Evolutionary conservation across 2,797 vertebrate genomes (phyloP), one percentile per base, ranked within the genome.

Genomic region (Otolemur crassicaudatus): DNA sequence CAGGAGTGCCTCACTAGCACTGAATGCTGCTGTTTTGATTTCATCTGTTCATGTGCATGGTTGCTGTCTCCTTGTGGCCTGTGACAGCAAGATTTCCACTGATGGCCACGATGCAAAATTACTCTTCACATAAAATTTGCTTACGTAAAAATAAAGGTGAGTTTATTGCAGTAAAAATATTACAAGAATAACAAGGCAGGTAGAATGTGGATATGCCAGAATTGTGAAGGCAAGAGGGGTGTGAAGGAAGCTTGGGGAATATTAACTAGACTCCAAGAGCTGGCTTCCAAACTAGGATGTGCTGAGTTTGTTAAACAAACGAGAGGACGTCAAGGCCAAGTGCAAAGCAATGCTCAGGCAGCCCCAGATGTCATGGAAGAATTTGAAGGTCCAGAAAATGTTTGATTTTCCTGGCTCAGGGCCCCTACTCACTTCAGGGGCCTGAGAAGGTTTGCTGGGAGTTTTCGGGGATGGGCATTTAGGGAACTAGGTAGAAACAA

Each of bases 121-220:
- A 81, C 46, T 73, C 75, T 63, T 29, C 93, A 83, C 86, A 82
- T 53, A 86, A 94, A 87, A 81, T 1, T 77, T 67, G 88, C 65
- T 46, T 56, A 12, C 60, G 19, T 73, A 29, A 77, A 93, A 72
- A 40, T 40, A 89, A 31, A 94, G 90, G 76, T 7, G 49, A 91
- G 60, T 80, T 17, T 84, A 29, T 0, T 31, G 67, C 76, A 58
- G n/a, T 43, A 72, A 61, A 90, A 90, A 82, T 53, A 49, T 29
- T 67, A 27, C 7, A 58, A 69, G 86, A 87, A 27, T 43, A 91
- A 80, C 0, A 23, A 29, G 63, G 69, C 58, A 65, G 73, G 82
- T 23, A 31, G 86, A 40, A 75, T 9, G 76, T 19, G 43, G 53
- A 43, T 76, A 25, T 5, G 67, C 72, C 72, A 43, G 65, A 73